phyloP scores from a whole-genome alignment of 2,888 invertebrate genomes.

The Macrophya annulata region DNA sequence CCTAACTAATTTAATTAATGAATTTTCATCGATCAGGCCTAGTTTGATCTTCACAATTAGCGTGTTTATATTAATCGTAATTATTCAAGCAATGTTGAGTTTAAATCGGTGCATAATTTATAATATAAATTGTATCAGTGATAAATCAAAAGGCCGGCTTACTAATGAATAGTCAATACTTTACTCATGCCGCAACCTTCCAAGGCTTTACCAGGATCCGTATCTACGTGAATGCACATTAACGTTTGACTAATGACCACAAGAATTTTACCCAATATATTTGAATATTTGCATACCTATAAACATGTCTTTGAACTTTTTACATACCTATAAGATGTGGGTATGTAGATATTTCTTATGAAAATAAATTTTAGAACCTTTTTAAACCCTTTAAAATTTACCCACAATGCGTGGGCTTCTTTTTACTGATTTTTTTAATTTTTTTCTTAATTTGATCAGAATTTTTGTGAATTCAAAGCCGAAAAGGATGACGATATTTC shows the following conservation, averaged over 20 bases:
- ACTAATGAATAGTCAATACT: constrained; percentile 33
- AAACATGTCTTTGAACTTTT: not conserved
- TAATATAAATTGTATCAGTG: constrained; percentile 6
- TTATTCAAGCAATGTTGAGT: not conserved
- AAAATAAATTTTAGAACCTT: not conserved
- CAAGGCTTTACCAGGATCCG: not conserved
- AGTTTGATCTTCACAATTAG: not conserved
- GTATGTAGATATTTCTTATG: not conserved
- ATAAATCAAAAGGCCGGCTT: constrained; percentile 10
- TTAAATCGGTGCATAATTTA: constrained; percentile 13
- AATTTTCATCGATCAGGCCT: not conserved
- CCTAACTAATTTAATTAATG: not conserved
- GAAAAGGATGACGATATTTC: not conserved
- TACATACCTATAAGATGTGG: no score
- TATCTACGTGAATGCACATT: constrained; percentile 15
- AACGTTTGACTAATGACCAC: constrained; percentile 21
- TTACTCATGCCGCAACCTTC: not conserved
- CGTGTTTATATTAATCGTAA: not conserved
- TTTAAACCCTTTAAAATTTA: not conserved
- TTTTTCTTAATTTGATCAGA: not conserved
- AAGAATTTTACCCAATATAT: not conserved
- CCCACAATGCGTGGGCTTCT: not conserved
- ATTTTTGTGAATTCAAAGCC: not conserved
- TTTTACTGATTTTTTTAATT: no score
- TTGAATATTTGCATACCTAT: not conserved